These are phyloP conservation scores for Sinocyclocheilus grahami DNA, from an alignment of 2,113 vertebrate species.

Conservation along the genomic window DNA sequence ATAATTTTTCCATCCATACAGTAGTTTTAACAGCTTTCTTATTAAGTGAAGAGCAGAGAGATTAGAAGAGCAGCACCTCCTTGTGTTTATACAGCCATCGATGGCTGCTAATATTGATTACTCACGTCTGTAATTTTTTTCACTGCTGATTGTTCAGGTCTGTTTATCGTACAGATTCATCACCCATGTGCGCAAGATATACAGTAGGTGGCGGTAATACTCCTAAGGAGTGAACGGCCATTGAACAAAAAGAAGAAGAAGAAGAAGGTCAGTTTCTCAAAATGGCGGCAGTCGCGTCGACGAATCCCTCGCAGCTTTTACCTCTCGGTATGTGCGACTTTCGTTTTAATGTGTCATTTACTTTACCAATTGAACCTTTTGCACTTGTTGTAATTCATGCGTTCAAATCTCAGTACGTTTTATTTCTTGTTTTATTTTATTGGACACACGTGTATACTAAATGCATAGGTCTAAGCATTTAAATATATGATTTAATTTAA, in stretches of 20 bases:
- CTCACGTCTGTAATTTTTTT: background rate
- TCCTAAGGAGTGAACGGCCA: no score
- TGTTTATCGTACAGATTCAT: conserved; percentile 3
- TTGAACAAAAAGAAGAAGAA: no score
- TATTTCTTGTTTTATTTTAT: background rate
- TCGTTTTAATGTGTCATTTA: background rate
- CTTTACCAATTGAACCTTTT: background rate
- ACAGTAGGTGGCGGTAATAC: no score
- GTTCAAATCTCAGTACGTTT: background rate
- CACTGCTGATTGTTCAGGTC: conserved; percentile 55
- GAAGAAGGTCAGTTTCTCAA: conserved; percentile 31
- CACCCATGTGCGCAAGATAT: no score
- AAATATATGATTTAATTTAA: no score
- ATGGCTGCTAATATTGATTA: background rate
- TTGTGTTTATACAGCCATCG: background rate
- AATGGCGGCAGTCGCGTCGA: conserved; percentile 85
- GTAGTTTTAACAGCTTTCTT: no score
- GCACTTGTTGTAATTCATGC: background rate
- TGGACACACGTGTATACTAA: background rate
- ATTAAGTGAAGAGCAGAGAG: no score
- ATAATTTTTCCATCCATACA: no score
- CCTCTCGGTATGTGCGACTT: conserved; percentile 81
- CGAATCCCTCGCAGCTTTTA: conserved; percentile 89
- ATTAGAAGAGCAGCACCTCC: background rate
- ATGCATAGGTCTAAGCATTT: background rate